Conservation (phyloP, 2,888 invertebrate species). For the Allolobophora icterica region DNA sequence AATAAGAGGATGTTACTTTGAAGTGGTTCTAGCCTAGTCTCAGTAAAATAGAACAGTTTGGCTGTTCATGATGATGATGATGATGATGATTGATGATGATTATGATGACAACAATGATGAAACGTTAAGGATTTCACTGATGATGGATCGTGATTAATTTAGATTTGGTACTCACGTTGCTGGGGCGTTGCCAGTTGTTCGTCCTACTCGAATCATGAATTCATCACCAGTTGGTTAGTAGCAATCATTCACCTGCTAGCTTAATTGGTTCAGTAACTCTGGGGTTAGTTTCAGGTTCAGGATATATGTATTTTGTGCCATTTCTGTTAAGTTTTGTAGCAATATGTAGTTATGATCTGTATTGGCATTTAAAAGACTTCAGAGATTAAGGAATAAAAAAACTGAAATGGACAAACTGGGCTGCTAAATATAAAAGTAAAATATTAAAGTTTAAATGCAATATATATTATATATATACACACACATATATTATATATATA, state of each 20-base stretch:
- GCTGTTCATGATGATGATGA: neutral
- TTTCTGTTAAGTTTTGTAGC: neutral
- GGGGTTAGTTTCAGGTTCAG: neutral
- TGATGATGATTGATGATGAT: neutral
- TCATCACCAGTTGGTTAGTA: constrained; percentile 59
- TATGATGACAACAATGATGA: neutral
- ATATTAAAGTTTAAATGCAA: neutral
- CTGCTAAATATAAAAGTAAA: neutral
- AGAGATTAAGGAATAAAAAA: neutral
- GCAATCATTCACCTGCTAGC: neutral
- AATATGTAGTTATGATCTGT: neutral
- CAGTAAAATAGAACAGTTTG: no score
- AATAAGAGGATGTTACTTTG: no score
- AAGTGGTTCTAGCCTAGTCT: no score
- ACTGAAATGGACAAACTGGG: neutral
- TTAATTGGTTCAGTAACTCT: neutral
- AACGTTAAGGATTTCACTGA: neutral
- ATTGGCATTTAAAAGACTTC: neutral
- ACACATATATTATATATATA: no score
- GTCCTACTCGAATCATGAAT: constrained; percentile 61
- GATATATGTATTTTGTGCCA: neutral
- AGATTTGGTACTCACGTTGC: constrained; percentile 62
- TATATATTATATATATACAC: no score
- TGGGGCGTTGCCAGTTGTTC: constrained; percentile 53
- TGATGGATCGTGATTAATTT: neutral